Percentiles rank a stretch among this genome's conserved stretches.
Evolutionary conservation across 2,113 vertebrate genomes (phyloP).

Genomic region (Forbesichthys agassizii): DNA sequence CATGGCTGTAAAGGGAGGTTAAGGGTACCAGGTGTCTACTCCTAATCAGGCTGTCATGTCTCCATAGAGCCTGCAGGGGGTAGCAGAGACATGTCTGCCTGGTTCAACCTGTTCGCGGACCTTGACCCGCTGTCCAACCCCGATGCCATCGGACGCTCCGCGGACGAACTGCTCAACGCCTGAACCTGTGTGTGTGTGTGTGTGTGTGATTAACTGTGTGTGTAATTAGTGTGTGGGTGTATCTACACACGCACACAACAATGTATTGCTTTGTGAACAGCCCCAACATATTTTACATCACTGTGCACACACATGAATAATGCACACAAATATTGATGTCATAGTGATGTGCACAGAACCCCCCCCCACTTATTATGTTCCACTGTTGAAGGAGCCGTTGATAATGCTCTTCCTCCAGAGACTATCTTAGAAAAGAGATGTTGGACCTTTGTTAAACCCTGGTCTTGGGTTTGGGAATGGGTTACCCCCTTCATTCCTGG

Average conservation of each 20-base stretch:
- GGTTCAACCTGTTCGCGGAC: constrained; percentile 84
- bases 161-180: constrained; percentile 79
- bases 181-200: constrained; percentile 49
- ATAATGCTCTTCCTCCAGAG: not conserved
- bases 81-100: constrained; percentile 78
- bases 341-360: not conserved
- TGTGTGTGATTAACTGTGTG: not conserved
- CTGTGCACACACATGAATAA: not conserved
- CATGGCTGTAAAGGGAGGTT: too few species aligned
- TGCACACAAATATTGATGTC: not conserved
- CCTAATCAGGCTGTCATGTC: not conserved
- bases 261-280: constrained; percentile 7
- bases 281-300: not conserved
- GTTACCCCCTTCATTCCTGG: too few species aligned
- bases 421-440: not conserved
- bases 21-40: not conserved
- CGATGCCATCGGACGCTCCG: constrained; percentile 78
- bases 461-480: too few species aligned
- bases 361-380: not conserved
- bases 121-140: constrained; percentile 84
- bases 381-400: too few species aligned
- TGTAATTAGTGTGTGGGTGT: constrained; percentile 8
- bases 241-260: not conserved
- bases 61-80: constrained; percentile 56
- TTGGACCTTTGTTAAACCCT: too few species aligned